Base-by-base conservation (phyloP, 2,888 invertebrate genomes). In the Tanypteryx hageni region DNA sequence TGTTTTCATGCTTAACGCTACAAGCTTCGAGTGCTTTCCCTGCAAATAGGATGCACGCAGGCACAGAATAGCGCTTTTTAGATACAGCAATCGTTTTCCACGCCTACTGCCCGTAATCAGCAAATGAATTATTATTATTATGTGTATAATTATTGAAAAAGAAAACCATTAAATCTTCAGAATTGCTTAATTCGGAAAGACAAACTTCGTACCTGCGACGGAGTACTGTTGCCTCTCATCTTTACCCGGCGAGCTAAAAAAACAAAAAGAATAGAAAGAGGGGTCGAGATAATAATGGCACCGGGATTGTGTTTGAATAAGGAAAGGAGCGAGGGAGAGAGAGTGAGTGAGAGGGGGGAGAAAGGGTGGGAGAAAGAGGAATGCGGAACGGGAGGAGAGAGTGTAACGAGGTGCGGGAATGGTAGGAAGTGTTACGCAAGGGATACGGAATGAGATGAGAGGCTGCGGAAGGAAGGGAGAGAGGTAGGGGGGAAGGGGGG, bases 261-360 rank as follows among this genome's bases (percentile, higher is more conserved):
- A 44, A 44, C 1, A 44, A 44, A 44, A 16, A 10, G 59, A 59
- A 27, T 27, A 59, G 9, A 11, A 44, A 64, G 64, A 5, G 27
- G 31, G 10, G 61, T 61, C 18, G 59, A 44, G 31, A 89, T 64
- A 44, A 83, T 56, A 83, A 83, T 83, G 83, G 44, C 83, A 56
- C 10, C 44, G 83, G 83, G 83, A 83, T 83, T 83, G 83, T 83
- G 83, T 83, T 83, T 83, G 83, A 56, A 44, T 56, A 83, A 56
- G 57, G 83, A 44, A 83, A 56, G 56, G 57, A n/a, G 83, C 9
- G 18, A 18, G 83, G 18, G 44, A 44, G 13, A 44, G 44, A 1
- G 56, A 83, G 83, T 44, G 56, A 31, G 2, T 13, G 22, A n/a
- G 31, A 44, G 83, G 83, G 16, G 18, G 57, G 83, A 56, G 44